Evolutionary conservation across 2,797 vertebrate species (phyloP).

Genomic region (Cynodonichthys magdalenae): DNA sequence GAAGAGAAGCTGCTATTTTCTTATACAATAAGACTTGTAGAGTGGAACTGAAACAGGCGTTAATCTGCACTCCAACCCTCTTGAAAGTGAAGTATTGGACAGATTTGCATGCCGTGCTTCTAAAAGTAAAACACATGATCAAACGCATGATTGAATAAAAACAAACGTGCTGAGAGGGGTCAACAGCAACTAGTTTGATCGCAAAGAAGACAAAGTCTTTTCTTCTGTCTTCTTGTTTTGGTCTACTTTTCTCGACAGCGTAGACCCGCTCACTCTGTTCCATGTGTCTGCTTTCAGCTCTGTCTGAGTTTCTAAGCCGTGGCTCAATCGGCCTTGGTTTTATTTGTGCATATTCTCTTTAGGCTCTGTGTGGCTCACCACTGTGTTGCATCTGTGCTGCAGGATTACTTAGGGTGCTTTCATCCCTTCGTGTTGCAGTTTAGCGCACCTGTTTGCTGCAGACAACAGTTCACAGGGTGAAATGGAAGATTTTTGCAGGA

Average conservation of each 20-base stretch:
- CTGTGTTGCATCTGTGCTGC: not conserved
- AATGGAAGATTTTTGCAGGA: not conserved
- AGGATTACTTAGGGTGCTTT: conserved; percentile 4
- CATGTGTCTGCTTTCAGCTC: not conserved
- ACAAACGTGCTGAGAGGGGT: not conserved
- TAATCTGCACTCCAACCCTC: too few relatives aligned
- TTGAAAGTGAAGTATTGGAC: not conserved
- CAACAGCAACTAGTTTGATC: not conserved
- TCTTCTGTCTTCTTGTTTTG: not conserved
- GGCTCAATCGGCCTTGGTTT: not conserved
- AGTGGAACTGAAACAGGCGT: not conserved
- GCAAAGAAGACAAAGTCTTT: not conserved
- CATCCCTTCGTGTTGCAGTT: not conserved
- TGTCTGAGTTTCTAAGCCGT: not conserved
- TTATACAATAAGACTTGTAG: too few relatives aligned
- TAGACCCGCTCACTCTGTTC: not conserved
- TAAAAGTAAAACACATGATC: not conserved
- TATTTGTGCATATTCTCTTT: not conserved
- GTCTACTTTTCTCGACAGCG: not conserved
- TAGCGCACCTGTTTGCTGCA: not conserved
- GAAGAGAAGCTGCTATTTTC: too few relatives aligned
- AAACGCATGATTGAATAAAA: not conserved
- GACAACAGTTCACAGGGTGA: not conserved
- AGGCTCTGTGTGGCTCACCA: not conserved
- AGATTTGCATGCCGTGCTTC: not conserved